These are phyloP conservation scores for Capreolus pygargus DNA, from an alignment of 2,113 vertebrate species.

Conservation along the genomic window DNA sequence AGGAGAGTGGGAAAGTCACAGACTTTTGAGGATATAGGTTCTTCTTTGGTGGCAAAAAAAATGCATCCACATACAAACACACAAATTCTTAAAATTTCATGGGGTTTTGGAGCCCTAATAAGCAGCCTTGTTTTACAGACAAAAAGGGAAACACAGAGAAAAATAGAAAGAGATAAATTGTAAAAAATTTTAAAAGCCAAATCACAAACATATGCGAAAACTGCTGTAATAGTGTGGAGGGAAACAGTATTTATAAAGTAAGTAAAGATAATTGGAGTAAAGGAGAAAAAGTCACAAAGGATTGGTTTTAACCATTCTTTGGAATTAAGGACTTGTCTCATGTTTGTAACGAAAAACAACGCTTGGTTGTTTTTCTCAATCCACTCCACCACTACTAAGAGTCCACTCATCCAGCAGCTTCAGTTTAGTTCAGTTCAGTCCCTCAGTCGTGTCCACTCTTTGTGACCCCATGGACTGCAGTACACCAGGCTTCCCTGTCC, in stretches of 20 bases:
- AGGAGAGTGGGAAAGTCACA: background rate
- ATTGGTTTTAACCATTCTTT: background rate
- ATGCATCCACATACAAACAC: background rate
- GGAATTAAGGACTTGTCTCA: background rate
- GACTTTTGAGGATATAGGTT: background rate
- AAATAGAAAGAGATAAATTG: background rate
- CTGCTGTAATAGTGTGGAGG: background rate
- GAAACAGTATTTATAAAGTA: conserved; percentile 11
- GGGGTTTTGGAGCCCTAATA: background rate
- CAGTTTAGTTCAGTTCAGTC: background rate
- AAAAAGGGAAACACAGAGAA: background rate
- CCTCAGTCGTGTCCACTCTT: background rate
- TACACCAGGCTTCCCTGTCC: background rate
- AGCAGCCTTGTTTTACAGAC: background rate
- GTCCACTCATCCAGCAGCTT: background rate
- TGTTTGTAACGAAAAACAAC: background rate
- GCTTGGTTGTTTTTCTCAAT: background rate
- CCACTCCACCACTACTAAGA: background rate
- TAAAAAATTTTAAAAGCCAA: background rate
- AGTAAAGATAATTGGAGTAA: background rate
- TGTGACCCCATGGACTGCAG: background rate
- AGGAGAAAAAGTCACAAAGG: background rate
- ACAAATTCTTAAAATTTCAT: background rate
- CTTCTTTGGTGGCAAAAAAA: background rate
- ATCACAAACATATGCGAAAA: background rate